These are phyloP conservation scores for Myopa testacea DNA, from an alignment of 2,888 invertebrate genomes.

Conservation along the genomic window DNA sequence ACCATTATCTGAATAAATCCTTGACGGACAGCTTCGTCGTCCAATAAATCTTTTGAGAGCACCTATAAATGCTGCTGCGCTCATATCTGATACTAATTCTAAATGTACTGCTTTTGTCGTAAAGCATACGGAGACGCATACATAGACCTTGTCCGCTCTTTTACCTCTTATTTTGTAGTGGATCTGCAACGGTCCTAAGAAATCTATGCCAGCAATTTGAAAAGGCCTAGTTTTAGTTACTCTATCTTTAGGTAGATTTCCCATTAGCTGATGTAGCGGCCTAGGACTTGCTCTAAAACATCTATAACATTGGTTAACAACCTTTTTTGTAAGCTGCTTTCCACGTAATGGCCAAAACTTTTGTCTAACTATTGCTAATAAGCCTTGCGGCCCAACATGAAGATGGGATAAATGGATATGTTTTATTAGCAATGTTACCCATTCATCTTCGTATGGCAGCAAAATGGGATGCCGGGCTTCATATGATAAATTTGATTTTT, in stretches of 20 bases:
- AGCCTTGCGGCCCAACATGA: conserved; percentile 31
- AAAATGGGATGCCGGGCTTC: conserved; percentile 20
- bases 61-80: neutral
- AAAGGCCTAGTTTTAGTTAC: neutral
- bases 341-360: conserved; percentile 36
- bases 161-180: conserved; percentile 11
- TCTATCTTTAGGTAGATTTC: neutral
- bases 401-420: neutral
- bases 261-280: conserved; percentile 5
- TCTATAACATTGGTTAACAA: conserved; percentile 32
- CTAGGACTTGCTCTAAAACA: conserved; percentile 35
- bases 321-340: conserved; percentile 19
- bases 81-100: conserved; percentile 2
- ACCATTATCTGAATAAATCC: conserved; percentile 11
- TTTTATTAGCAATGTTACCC: conserved; percentile 31
- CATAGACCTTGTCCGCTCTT: neutral
- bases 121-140: neutral
- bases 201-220: neutral
- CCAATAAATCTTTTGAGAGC: neutral
- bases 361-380: conserved; percentile 36
- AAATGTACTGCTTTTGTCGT: conserved; percentile 4
- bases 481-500: neutral
- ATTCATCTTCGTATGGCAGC: conserved; percentile 21
- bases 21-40: neutral
- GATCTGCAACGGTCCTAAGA: conserved; percentile 7